phyloP scores from a whole-genome alignment of 2,113 vertebrate species.

The Hydrochoerus hydrochaeris region DNA sequence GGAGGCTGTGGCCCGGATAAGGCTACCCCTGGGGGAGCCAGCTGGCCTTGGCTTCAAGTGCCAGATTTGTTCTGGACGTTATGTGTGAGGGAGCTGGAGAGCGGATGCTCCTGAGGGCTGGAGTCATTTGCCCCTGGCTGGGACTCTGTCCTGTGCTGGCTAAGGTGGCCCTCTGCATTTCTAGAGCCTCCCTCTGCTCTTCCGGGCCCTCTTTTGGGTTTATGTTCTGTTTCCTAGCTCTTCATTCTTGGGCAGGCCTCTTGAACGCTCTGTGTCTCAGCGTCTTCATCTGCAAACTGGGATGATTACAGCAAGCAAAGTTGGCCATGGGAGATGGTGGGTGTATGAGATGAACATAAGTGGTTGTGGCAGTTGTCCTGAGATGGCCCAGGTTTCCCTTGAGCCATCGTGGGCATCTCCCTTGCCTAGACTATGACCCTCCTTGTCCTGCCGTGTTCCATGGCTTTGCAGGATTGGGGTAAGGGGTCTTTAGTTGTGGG shows the following conservation, averaged over 20 bases:
- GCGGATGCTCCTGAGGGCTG: background rate
- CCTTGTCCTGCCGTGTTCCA: background rate
- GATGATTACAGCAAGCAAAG: rapidly evolving
- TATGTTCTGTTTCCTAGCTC: background rate
- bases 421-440: background rate
- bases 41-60: background rate
- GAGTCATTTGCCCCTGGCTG: background rate
- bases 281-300: background rate
- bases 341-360: no score
- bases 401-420: background rate
- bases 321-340: background rate
- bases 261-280: background rate
- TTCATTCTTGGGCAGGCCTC: background rate
- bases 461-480: background rate
- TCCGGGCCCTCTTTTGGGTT: background rate
- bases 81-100: background rate
- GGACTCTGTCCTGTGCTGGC: background rate
- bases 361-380: background rate
- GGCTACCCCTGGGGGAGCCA: background rate
- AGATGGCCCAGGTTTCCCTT: background rate
- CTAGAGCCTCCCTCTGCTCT: background rate
- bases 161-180: background rate
- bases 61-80: background rate
- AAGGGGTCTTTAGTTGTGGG: background rate
- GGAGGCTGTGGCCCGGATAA: background rate